Evolutionary conservation across 2,888 invertebrate genomes (phyloP), one percentile per base, ranked within the genome.

Genomic region (Colostygia pectinataria): DNA sequence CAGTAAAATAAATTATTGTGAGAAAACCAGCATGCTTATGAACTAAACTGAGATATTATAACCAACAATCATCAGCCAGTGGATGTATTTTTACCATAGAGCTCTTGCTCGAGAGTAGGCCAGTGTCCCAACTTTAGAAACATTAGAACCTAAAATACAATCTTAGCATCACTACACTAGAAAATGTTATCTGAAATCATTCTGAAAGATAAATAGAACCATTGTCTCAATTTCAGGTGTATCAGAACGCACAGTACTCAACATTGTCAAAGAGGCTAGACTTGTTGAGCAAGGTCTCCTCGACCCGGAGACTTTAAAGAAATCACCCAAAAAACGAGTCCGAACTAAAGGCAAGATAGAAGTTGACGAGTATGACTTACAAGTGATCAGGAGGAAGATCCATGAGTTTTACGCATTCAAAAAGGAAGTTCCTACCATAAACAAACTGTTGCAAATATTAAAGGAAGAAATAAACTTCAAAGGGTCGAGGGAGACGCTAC

Each of bases 391-490:
- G 27, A 68, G 87, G 37, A 88, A 88, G 59, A 87, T 89, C 20
- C 88, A 89, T n/a, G 89, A 89, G 57, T 89, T 89, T 61, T 89
- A 89, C 53, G 77, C 89, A 6, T 89, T 80, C 52, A 89, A 89
- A 53, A 89, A 89, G 66, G 89, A 89, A 67, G 89, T 89, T 1
- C 89, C 89, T 0, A 89, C 89, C 1, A 88, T 88, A 10, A 88
- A 89, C 47, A 89, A 89, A 55, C 67, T 89, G 0, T 65, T 89
- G 8, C 85, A 89, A 63, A 88, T 89, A 13, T 65, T 89, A 25
- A 88, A 84, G 60, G 83, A 87, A 45, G 89, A 89, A 66, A 88
- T 88, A 0, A 82, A 87, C 53, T 89, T 89, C 49, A 89, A 88
- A 66, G 89, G 89, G 0, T 89, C 89, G 0, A 67, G 89, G 29